A percentile compares a stretch with the other conserved stretches of the same genome.
Conservation (phyloP, 2,113 vertebrate genomes). For the Tauraco erythrolophus region DNA sequence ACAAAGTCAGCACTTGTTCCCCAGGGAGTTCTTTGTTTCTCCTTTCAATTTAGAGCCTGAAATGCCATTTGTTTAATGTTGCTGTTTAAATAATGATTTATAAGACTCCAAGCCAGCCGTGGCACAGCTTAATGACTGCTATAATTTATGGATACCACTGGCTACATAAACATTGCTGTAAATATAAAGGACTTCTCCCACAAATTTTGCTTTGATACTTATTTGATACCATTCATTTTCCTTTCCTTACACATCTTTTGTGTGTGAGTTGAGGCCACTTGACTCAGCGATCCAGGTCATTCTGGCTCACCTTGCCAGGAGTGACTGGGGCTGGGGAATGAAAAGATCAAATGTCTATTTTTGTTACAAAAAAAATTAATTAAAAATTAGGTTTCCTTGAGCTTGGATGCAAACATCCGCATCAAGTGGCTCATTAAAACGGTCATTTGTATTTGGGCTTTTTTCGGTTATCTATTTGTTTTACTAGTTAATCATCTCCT, state of each 20-base stretch:
- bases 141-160: slow-evolving; percentile 72
- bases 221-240: slow-evolving; percentile 50
- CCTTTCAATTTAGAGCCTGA: slow-evolving; percentile 50
- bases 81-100: slow-evolving; percentile 74
- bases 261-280: not conserved
- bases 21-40: slow-evolving; percentile 34
- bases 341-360: slow-evolving; percentile 45
- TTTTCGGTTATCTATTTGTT: slow-evolving; percentile 4
- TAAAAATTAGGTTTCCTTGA: slow-evolving; percentile 69
- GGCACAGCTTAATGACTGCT: slow-evolving; percentile 69
- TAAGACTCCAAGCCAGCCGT: slow-evolving; percentile 52
- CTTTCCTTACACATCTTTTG: not conserved
- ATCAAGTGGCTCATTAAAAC: slow-evolving; percentile 26
- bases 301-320: not conserved
- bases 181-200: slow-evolving; percentile 67
- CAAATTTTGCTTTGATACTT: slow-evolving; percentile 59
- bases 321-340: not conserved
- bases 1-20: slow-evolving; percentile 1
- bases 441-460: slow-evolving; percentile 34
- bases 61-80: slow-evolving; percentile 70
- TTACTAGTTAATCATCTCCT: slow-evolving; percentile 25
- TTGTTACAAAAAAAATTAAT: slow-evolving; percentile 67
- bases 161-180: slow-evolving; percentile 66
- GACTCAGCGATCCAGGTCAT: not conserved
- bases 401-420: slow-evolving; percentile 40